phyloP scores from a whole-genome alignment of 2,113 vertebrate genomes.

The Pollimyrus isidori region DNA sequence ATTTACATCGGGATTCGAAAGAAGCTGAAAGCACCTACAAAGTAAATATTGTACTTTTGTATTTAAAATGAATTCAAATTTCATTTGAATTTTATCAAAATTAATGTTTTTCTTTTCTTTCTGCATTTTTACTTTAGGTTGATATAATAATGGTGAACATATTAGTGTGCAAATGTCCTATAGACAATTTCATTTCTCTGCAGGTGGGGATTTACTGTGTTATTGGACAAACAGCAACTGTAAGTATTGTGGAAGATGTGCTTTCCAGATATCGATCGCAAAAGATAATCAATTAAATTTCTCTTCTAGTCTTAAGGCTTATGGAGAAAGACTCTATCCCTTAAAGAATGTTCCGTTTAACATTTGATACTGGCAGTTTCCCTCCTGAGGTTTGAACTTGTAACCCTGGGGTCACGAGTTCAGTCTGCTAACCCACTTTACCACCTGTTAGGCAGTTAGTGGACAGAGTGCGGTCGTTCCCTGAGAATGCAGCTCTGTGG shows the following conservation, averaged over 20 bases:
- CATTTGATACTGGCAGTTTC: neutral
- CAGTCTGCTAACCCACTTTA: neutral
- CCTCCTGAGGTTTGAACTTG: neutral
- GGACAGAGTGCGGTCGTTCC: neutral
- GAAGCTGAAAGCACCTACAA: conserved; percentile 86
- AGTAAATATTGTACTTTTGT: conserved; percentile 52
- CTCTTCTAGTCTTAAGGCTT: neutral
- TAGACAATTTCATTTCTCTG: conserved; percentile 21
- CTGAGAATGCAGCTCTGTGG: neutral
- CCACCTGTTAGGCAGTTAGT: neutral
- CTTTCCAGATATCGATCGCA: neutral
- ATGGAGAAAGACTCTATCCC: neutral
- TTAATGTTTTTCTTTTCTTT: neutral
- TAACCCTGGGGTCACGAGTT: neutral
- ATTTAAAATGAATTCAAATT: neutral
- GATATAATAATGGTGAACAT: neutral
- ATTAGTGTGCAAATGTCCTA: neutral
- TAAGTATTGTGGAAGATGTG: conserved; percentile 58
- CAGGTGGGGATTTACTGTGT: conserved; percentile 89
- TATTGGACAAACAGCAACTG: conserved; percentile 86
- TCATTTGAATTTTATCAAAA: neutral
- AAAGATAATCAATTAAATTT: neutral
- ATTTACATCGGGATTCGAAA: conserved; percentile 86
- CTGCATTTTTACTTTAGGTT: neutral
- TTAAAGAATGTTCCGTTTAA: neutral